A percentile compares a stretch with the other conserved stretches of the same genome.
Evolutionary conservation across 2,113 vertebrate genomes (phyloP).

Genomic region (Gorsachius goisagi): DNA sequence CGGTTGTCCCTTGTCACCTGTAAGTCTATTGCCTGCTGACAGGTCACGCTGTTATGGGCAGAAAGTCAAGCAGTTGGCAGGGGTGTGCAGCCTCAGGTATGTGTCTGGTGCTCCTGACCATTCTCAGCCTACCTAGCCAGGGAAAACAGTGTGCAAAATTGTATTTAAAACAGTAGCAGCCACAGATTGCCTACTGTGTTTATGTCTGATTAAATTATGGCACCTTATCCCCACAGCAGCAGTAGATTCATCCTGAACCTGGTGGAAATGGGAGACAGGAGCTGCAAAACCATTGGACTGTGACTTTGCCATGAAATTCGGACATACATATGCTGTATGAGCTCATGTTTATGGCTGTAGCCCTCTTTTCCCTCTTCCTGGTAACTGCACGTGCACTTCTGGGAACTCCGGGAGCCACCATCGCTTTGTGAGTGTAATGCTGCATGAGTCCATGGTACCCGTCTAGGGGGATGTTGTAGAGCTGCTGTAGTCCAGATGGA

Average conservation of each 20-base stretch:
- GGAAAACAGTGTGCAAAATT: background rate
- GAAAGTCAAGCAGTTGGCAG: background rate
- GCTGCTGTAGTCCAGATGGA: background rate
- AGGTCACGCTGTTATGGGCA: background rate
- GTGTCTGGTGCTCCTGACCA: background rate
- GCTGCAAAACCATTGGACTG: background rate
- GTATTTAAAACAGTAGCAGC: background rate
- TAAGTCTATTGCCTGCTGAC: background rate
- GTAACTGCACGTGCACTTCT: background rate
- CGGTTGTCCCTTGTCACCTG: background rate
- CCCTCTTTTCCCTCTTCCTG: background rate
- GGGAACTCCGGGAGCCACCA: background rate
- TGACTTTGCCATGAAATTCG: background rate
- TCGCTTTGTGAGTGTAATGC: background rate
- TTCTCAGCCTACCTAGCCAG: background rate
- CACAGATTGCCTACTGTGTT: background rate
- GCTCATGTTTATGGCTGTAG: background rate
- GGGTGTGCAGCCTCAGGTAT: background rate
- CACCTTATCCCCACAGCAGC: background rate
- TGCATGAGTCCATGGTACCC: background rate
- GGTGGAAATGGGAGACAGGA: background rate
- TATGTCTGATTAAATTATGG: background rate
- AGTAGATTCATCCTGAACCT: background rate
- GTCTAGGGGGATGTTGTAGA: background rate
- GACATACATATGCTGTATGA: background rate